phyloP scores from a whole-genome alignment of 2,797 vertebrate species.

The Dendrocincla tyrannina region DNA sequence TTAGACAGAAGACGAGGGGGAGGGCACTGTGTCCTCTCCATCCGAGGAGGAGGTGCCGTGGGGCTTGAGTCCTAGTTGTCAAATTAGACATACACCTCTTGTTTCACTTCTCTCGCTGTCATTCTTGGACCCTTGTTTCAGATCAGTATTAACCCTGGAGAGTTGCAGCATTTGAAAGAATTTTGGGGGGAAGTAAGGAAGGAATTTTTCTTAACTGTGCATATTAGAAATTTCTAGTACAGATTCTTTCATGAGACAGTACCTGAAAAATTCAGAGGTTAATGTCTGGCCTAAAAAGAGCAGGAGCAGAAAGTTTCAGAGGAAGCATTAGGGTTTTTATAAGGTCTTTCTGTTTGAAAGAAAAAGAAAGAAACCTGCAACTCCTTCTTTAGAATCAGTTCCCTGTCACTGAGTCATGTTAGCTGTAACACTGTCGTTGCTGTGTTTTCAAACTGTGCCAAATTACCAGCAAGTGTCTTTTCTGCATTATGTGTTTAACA shows the following conservation, averaged over 20 bases:
- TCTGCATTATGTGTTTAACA: conserved; percentile 78
- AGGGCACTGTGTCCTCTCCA: conserved; percentile 38
- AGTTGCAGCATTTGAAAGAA: conserved; percentile 55
- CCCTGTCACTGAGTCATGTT: conserved; percentile 49
- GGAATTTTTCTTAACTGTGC: conserved; percentile 27
- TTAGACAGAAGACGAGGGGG: conserved; percentile 67
- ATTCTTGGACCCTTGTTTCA: conserved; percentile 65
- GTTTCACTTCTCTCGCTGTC: conserved; percentile 70
- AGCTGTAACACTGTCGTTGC: conserved; percentile 47
- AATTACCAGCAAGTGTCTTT: conserved; percentile 97
- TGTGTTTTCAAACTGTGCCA: conserved; percentile 84
- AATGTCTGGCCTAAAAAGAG: background rate
- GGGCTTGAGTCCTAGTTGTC: conserved; percentile 72
- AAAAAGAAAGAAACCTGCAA: conserved; percentile 53
- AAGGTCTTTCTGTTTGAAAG: background rate
- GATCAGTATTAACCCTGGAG: conserved; percentile 60
- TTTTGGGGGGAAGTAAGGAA: conserved; percentile 24
- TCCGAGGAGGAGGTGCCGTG: conserved; percentile 66
- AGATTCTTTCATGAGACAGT: background rate
- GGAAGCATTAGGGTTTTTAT: conserved; percentile 5
- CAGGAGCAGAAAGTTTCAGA: conserved; percentile 26
- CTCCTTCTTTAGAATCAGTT: conserved; percentile 58
- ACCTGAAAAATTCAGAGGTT: conserved; percentile 39
- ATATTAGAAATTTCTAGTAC: conserved; percentile 46
- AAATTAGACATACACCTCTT: conserved; percentile 73